Evolutionary conservation across 1,140 invertebrate genomes (phyloP), one percentile per base, ranked within the genome.

Genomic region (Samia ricini): DNA sequence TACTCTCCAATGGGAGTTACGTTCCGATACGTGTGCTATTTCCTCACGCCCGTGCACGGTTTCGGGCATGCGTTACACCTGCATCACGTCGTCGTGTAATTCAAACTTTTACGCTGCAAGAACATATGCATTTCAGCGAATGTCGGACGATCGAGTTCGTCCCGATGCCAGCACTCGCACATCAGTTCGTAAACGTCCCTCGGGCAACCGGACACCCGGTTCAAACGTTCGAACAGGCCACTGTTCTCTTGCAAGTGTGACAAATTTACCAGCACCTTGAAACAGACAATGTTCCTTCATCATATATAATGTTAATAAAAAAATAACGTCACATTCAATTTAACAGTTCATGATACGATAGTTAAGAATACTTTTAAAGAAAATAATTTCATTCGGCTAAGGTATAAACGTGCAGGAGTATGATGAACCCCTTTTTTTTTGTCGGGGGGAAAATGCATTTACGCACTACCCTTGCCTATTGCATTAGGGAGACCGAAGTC

Each of bases 51-150:
- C 56, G 63, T 8, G 23, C 48, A 60, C 1, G 56, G 12, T 20
- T 49, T 61, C 24, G 63, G 57, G 68, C 69, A 67, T 19, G 64
- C 36, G 18, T 20, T 10, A 19, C 20, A 60, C 69, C 67, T 19
- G 59, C 49, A 78, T 89, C 92, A 93, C 63, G 92, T 92, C 51
- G 94, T 93, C 50, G 92, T 92, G 80, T 95, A 96, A 24, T 94
- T 94, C 66, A 97, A 92, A 79, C 96, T 95, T 84, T 97, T 97
- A 56, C 96, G 87, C 76, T 97, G 96, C 12, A 98, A 91, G 86
- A 98, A 97, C 59, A 96, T 93, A 76, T 96, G 95, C 60, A 98
- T 96, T 85, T 98, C 96, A 42, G 94, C 91, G 91, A 98, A 98
- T 26, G 94, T 94, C 0, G 97, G 97, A 54, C 97, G 88, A 33